Base-by-base conservation (phyloP, 2,888 invertebrate genomes). In the Lepas anatifera region DNA sequence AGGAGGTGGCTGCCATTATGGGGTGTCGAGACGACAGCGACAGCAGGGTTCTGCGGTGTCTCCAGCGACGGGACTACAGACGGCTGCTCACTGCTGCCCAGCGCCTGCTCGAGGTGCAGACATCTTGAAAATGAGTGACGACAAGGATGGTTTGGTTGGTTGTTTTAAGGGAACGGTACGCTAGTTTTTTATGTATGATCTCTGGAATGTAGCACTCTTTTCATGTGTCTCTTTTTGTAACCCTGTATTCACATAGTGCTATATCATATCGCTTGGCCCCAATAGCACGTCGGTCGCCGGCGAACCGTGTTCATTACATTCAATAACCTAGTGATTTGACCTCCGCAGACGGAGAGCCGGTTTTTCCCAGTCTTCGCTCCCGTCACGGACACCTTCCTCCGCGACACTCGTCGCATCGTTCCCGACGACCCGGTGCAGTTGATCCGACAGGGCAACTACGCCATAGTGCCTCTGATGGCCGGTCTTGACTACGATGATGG, bases 401-500 rank as follows among this genome's bases (percentile, higher is more conserved):
- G 85, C 58, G 82, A 82, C 72, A 81, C 83, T 7, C 85, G 86
- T 75, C 85, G 85, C 76, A 87, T 86, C 77, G 80, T 87, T 73
- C 85, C 87, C 11, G 76, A 79, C 70, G 81, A 84, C 72, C 83
- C 87, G 48, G 77, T 80, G 46, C 79, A 80, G 72, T 84, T 84
- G 58, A 78, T 88, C 29, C 81, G 83, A 73, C 77, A 79, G 46
- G 83, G 84, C 70, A 80, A 82, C 71, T 83, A 81, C 75, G 79
- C 83, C 70, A 84, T 85, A 78, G 83, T 89, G 27, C 87, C 88
- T 39, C 79, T 89, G 66, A 79, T 89, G 70, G 83, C 87, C 68
- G 90, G 90, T 37, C 83, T 87, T 69, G 84, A 86, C 27, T 85
- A 85, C 75, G 85, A 87, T 74, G 87, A 88, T 77, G 85, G 84